phyloP scores from a whole-genome alignment of 2,888 invertebrate genomes.

The Sarcophaga caerulescens region DNA sequence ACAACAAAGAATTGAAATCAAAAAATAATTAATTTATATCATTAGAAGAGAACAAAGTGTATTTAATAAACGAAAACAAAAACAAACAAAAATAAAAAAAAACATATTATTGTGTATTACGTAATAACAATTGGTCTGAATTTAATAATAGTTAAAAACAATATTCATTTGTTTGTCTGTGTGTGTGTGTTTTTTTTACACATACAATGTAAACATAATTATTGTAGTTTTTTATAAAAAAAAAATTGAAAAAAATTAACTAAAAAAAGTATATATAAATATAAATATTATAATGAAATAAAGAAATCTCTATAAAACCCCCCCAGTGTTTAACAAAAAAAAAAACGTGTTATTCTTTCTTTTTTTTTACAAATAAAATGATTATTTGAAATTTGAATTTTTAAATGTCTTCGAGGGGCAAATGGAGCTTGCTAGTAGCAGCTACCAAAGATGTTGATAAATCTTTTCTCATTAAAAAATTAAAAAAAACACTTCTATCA shows the following conservation, averaged over 20 bases:
- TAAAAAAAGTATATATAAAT: slow-evolving; percentile 8
- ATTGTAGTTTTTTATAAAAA: slow-evolving; percentile 60
- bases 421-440: no score
- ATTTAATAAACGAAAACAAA: slow-evolving; percentile 21
- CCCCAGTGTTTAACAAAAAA: slow-evolving; percentile 60
- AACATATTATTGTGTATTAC: slow-evolving; percentile 42
- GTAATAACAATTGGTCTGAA: slow-evolving; percentile 65
- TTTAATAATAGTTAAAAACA: slow-evolving; percentile 63
- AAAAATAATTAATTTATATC: slow-evolving; percentile 34
- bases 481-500: no score
- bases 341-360: slow-evolving; percentile 42
- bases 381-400: neutral
- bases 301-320: slow-evolving; percentile 54
- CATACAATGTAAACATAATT: slow-evolving; percentile 56
- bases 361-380: neutral
- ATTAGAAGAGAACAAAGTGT: slow-evolving; percentile 36
- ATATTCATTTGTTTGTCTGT: slow-evolving; percentile 26
- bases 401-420: no score
- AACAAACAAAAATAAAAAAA: neutral
- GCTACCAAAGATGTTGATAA: no score
- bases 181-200: slow-evolving; percentile 37
- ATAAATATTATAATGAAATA: slow-evolving; percentile 48
- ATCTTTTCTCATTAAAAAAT: no score
- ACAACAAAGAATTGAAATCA: slow-evolving; percentile 36
- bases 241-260: neutral